A percentile compares a stretch with the other conserved stretches of the same genome.
phyloP scores from a whole-genome alignment of 2,797 vertebrate species.

The Anolis apletophallus region DNA sequence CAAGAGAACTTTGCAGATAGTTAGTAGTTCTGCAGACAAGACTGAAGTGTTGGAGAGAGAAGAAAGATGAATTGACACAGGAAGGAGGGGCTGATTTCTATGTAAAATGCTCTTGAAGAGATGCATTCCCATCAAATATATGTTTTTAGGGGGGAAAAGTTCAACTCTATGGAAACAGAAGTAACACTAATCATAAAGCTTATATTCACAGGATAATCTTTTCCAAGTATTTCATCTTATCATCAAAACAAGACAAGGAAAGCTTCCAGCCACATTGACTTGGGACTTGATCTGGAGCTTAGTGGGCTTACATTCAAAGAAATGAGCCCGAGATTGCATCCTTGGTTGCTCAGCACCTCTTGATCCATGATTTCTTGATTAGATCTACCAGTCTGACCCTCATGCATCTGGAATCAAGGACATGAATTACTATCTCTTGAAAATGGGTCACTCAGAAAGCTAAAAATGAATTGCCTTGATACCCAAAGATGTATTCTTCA shows the following conservation, averaged over 20 bases:
- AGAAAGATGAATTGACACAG: fast-evolving
- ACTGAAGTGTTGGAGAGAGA: slow-evolving; percentile 31
- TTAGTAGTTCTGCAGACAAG: slow-evolving; percentile 23
- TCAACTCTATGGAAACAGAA: not conserved
- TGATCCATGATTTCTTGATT: not conserved
- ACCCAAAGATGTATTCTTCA: slow-evolving; percentile 28
- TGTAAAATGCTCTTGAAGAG: not conserved
- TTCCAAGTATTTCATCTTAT: not conserved
- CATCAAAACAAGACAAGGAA: not conserved
- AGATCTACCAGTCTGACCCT: not conserved
- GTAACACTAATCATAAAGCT: not conserved
- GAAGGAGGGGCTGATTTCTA: not conserved
- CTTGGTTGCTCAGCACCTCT: not conserved
- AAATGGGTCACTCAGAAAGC: not conserved
- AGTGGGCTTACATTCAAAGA: not conserved
- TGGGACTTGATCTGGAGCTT: not conserved
- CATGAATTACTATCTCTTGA: slow-evolving; percentile 11
- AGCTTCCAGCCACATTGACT: not conserved
- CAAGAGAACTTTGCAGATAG: not conserved
- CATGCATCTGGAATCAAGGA: slow-evolving; percentile 35
- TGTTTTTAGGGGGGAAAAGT: fast-evolving
- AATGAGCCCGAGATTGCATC: not conserved
- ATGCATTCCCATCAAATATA: not conserved
- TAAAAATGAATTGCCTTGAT: not conserved
- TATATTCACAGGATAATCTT: not conserved